phyloP scores from a whole-genome alignment of 2,113 vertebrate genomes.

The Mesocricetus auratus region DNA sequence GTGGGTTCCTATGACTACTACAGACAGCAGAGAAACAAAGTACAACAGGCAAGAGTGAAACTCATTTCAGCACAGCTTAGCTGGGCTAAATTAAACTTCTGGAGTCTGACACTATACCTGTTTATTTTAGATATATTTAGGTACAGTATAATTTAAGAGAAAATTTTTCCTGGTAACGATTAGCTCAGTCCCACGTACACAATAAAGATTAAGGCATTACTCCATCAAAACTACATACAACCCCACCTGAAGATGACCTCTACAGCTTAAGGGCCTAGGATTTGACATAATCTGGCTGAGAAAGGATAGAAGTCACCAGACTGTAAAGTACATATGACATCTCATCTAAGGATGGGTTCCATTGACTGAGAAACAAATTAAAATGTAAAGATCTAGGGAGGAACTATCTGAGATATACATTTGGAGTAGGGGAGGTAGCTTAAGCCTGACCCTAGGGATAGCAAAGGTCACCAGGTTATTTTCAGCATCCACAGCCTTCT shows the following conservation, averaged over 20 bases:
- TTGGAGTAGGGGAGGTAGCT: not conserved
- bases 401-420: not conserved
- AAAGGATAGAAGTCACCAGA: not conserved
- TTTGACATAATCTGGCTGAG: no score
- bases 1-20: not conserved
- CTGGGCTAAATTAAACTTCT: not conserved
- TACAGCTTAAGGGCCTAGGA: no score
- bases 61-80: not conserved
- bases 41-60: not conserved
- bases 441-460: not conserved
- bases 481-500: not conserved
- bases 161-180: no score
- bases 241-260: no score
- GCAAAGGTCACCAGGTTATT: not conserved
- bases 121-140: not conserved
- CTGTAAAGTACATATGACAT: not conserved
- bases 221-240: no score
- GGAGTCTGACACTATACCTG: not conserved
- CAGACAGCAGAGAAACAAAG: not conserved
- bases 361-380: not conserved
- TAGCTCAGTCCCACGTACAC: no score
- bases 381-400: not conserved
- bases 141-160: not conserved
- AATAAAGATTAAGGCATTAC: no score
- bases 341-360: not conserved